Evolutionary conservation across 1,140 invertebrate genomes (phyloP), one percentile per base, ranked within the genome.

Genomic region (Cotesia vestalis): DNA sequence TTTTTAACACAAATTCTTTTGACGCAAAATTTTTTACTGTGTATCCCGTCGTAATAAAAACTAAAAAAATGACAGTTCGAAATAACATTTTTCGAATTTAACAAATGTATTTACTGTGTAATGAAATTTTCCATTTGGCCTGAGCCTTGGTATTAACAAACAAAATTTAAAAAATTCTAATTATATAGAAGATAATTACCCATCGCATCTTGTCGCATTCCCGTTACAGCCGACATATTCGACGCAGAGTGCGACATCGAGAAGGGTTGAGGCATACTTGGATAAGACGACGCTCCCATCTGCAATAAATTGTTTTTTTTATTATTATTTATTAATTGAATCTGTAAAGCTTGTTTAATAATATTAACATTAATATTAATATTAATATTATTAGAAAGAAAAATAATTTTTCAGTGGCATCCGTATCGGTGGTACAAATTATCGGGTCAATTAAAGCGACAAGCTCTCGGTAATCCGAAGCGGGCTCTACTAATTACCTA

Each of bases 261-360:
- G 87, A 98, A 98, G 60, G 95, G 94, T 84, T 98, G 96, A 9
- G 93, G 93, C 92, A 97, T 96, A 70, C 93, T 92, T 6, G 95
- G 94, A 87, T 98, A 97, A 17, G 94, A 94, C 79, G 94, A 91
- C 53, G 94, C 91, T 69, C 92, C 93, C 95, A 97, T 98, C 91
- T 95, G 90, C 12, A 92, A 92, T 46, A 35, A 57, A 62, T 14
- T n/a, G 0, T 82, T 81, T 4, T 2, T 55, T 17, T 55, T 17
- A 53, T 64, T 57, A 27, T 9, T n/a, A 36, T 6, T 62, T 71
- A 69, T 9, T 46, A 75, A 17, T 60, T 72, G 71, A 52, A 57
- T 46, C 11, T 46, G 5, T 46, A 46, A 55, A 60, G 1, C 27
- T 27, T 2, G 27, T 60, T 3, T n/a, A 34, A 51, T 46, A 4